Conservation (phyloP, 1,140 invertebrate species). For the Physella acuta region DNA sequence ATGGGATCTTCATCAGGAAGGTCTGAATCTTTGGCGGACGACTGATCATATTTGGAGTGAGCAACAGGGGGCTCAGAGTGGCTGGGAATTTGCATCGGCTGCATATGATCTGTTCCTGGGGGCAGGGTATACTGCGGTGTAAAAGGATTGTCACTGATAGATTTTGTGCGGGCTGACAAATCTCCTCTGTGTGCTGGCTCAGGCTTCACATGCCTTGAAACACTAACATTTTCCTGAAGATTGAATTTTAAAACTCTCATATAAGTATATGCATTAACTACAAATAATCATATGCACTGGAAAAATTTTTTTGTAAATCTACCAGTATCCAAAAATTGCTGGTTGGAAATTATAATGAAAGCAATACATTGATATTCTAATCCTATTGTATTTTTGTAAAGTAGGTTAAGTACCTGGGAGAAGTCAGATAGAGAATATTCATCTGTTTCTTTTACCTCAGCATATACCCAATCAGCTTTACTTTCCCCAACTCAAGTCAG, state of each 20-base stretch:
- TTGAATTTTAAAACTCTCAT: background rate
- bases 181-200: background rate
- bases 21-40: slow-evolving; percentile 25
- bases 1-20: slow-evolving; percentile 35
- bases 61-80: slow-evolving; percentile 1
- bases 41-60: background rate
- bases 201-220: background rate
- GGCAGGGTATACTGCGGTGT: background rate
- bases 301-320: background rate
- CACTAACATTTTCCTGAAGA: background rate
- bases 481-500: no score
- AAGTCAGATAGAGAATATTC: no score
- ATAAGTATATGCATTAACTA: background rate
- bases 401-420: background rate
- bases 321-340: background rate
- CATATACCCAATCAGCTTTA: no score
- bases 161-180: background rate
- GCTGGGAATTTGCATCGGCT: slow-evolving; percentile 6
- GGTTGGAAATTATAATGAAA: background rate
- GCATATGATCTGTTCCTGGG: background rate
- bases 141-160: background rate
- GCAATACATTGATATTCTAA: background rate
- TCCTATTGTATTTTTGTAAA: background rate
- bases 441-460: no score
- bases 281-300: background rate